phyloP scores from a whole-genome alignment of 2,113 vertebrate genomes.

The Aplodontia rufa region DNA sequence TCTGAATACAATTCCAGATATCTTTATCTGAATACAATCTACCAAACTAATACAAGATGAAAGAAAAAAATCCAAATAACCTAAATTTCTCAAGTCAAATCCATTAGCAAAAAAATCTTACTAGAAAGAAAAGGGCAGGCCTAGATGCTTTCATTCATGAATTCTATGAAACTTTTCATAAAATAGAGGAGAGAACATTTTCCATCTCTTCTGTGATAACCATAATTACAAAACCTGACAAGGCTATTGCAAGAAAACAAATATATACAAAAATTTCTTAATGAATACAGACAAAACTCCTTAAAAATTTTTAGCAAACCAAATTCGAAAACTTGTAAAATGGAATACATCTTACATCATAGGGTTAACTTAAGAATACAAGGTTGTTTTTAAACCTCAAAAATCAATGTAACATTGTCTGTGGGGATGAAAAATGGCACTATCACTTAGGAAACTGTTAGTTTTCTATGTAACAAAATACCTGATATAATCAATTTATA shows the following conservation, averaged over 20 bases:
- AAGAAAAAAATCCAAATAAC: slow-evolving; percentile 9
- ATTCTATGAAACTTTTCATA: neutral
- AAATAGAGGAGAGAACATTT: neutral
- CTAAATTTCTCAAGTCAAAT: neutral
- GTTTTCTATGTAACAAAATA: neutral
- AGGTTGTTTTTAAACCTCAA: neutral
- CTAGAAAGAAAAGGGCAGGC: neutral
- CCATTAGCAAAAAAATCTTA: neutral
- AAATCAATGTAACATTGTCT: neutral
- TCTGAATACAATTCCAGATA: neutral
- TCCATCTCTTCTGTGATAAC: neutral
- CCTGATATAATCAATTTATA: neutral
- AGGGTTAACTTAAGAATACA: neutral
- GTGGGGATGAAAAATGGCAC: neutral
- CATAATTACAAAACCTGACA: neutral
- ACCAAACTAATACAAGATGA: neutral
- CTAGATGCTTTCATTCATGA: neutral
- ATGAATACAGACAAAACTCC: neutral
- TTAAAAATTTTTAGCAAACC: neutral
- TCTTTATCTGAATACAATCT: neutral
- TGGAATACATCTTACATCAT: neutral
- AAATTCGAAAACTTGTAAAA: neutral
- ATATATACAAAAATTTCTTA: neutral
- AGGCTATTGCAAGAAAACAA: neutral
- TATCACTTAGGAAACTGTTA: neutral